Evolutionary conservation across 2,113 vertebrate genomes (phyloP).

Genomic region (Mixornis gularis): DNA sequence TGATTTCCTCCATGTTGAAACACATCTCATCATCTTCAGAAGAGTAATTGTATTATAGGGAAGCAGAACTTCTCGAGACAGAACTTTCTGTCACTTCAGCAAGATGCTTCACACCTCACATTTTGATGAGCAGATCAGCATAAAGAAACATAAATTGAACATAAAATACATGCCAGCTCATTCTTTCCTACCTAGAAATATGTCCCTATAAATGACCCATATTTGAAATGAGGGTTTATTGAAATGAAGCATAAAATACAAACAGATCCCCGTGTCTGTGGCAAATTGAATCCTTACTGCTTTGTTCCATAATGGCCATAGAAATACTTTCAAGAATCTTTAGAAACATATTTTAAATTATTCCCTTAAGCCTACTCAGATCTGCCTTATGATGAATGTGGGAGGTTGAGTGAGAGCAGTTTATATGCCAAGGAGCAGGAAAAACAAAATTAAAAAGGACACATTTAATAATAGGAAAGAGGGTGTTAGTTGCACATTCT

Average conservation of each 20-base stretch:
- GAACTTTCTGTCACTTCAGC: background rate
- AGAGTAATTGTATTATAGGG: background rate
- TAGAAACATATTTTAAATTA: constrained; percentile 19
- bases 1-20: background rate
- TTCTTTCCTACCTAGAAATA: background rate
- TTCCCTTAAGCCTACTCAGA: constrained; percentile 20
- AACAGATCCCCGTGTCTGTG: background rate
- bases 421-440: background rate
- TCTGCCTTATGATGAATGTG: constrained; percentile 12
- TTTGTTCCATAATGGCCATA: background rate
- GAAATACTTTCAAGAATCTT: constrained; percentile 3
- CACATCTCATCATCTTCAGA: background rate
- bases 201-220: background rate
- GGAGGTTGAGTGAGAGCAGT: constrained; percentile 41
- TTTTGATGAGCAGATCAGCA: background rate
- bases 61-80: background rate
- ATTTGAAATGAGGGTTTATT: background rate
- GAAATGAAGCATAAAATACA: background rate
- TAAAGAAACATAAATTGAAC: background rate
- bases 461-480: constrained; percentile 14
- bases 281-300: background rate
- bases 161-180: background rate
- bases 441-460: background rate
- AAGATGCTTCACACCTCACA: background rate
- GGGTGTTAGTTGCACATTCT: background rate